A percentile compares a stretch with the other conserved stretches of the same genome.
phyloP scores from a whole-genome alignment of 2,888 invertebrate genomes.

The Falcaria lacertinaria region DNA sequence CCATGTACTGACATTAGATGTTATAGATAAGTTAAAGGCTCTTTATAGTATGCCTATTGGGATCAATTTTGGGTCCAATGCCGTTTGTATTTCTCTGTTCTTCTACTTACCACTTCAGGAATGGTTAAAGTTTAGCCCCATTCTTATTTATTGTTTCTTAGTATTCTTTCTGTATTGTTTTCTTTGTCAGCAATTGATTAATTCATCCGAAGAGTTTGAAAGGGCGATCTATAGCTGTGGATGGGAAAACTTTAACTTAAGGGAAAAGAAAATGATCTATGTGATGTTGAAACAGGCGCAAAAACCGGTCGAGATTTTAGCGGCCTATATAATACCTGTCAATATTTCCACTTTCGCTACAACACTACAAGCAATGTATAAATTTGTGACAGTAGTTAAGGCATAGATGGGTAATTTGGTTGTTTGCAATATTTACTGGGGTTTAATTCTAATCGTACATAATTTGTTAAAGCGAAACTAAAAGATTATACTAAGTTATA shows the following conservation, averaged over 20 bases:
- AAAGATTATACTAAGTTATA: no score
- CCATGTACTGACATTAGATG: constrained; percentile 40
- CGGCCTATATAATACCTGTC: constrained; percentile 62
- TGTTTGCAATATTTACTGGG: no score
- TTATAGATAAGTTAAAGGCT: constrained; percentile 38
- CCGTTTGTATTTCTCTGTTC: constrained; percentile 51
- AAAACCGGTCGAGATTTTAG: constrained; percentile 47
- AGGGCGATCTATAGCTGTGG: constrained; percentile 58
- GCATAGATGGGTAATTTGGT: constrained; percentile 25
- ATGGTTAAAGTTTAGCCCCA: constrained; percentile 48
- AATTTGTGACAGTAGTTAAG: constrained; percentile 63
- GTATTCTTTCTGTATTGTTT: constrained; percentile 64
- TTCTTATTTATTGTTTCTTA: constrained; percentile 50
- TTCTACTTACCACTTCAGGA: constrained; percentile 49
- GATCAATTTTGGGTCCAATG: constrained; percentile 55
- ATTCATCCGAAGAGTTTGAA: constrained; percentile 55
- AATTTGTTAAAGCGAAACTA: no score
- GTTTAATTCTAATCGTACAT: no score
- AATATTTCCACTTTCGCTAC: constrained; percentile 65
- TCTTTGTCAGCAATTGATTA: constrained; percentile 53
- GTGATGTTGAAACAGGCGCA: constrained; percentile 55
- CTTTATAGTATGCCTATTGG: constrained; percentile 59
- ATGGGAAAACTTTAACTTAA: constrained; percentile 58
- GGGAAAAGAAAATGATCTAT: constrained; percentile 45
- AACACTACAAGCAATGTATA: constrained; percentile 55